Conservation (phyloP, 2,797 vertebrate genomes). For the Chromis chromis region DNA sequence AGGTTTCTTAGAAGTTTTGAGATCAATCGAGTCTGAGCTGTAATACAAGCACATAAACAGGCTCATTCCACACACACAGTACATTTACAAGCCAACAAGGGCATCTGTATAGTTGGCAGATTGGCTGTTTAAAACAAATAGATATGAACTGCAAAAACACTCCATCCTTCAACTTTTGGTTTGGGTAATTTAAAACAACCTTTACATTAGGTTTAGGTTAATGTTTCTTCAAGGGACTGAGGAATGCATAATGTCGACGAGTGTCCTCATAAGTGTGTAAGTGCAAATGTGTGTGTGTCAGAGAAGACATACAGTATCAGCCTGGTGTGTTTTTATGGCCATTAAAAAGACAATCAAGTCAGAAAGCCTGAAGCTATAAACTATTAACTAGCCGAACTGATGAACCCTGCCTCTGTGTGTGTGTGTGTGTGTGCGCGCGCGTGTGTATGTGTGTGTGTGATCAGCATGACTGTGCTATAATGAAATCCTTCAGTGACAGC, state of each 20-base stretch:
- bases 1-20: too few species aligned
- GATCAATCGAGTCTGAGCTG: too few species aligned
- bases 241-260: neutral
- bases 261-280: constrained; percentile 15
- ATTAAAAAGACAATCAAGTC: constrained; percentile 78
- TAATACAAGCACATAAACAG: too few species aligned
- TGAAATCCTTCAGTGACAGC: constrained; percentile 59
- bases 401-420: constrained; percentile 50
- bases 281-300: constrained; percentile 12
- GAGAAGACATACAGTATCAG: constrained; percentile 20
- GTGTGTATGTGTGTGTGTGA: constrained; percentile 27
- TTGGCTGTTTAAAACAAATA: too few species aligned
- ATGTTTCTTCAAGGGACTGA: neutral
- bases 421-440: constrained; percentile 21
- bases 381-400: constrained; percentile 71
- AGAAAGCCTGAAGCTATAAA: constrained; percentile 73
- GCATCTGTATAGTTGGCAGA: too few species aligned
- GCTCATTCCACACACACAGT: too few species aligned
- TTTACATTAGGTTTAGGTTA: neutral
- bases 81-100: too few species aligned
- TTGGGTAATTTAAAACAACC: neutral
- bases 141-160: too few species aligned
- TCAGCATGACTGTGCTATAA: constrained; percentile 52
- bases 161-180: neutral
- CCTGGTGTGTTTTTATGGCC: constrained; percentile 55